These are phyloP conservation scores for Ploceus nigricollis DNA, from an alignment of 2,113 vertebrate species.

Conservation along the genomic window DNA sequence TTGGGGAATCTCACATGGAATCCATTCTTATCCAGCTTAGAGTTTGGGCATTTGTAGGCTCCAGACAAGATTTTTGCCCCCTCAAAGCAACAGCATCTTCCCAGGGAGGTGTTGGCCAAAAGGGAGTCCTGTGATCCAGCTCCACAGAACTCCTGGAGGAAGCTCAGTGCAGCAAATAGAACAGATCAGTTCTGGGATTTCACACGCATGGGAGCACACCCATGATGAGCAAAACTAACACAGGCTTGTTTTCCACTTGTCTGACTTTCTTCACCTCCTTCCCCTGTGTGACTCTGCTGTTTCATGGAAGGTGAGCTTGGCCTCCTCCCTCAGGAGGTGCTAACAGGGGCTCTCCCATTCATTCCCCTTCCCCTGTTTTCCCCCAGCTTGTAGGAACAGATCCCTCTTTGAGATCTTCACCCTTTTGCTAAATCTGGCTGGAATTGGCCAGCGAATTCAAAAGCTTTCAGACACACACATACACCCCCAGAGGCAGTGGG, in stretches of 20 bases:
- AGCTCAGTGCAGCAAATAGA: rapidly evolving
- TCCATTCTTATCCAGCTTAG: background rate
- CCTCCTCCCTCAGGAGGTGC: background rate
- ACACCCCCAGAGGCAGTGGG: background rate
- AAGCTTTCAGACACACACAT: conserved; percentile 40
- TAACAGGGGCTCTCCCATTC: background rate
- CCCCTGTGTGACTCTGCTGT: background rate
- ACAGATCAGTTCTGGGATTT: background rate
- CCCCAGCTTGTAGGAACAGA: background rate
- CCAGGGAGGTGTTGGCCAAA: background rate
- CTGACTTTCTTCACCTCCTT: background rate
- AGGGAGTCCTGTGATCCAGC: background rate
- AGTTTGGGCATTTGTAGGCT: background rate
- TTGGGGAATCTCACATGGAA: background rate
- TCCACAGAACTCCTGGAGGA: background rate
- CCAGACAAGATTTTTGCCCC: background rate
- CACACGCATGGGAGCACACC: background rate
- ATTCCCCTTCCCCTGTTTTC: background rate
- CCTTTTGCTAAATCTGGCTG: background rate
- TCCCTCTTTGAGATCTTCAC: conserved; percentile 3
- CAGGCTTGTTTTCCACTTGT: background rate
- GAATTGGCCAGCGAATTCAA: conserved; percentile 1
- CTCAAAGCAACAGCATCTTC: background rate
- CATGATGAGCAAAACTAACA: background rate
- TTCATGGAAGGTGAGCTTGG: background rate